A percentile compares a stretch with the other conserved stretches of the same genome.
These are phyloP conservation scores for Pseudomyrmex dendroicus DNA, from an alignment of 1,140 invertebrate genomes.

Conservation along the genomic window DNA sequence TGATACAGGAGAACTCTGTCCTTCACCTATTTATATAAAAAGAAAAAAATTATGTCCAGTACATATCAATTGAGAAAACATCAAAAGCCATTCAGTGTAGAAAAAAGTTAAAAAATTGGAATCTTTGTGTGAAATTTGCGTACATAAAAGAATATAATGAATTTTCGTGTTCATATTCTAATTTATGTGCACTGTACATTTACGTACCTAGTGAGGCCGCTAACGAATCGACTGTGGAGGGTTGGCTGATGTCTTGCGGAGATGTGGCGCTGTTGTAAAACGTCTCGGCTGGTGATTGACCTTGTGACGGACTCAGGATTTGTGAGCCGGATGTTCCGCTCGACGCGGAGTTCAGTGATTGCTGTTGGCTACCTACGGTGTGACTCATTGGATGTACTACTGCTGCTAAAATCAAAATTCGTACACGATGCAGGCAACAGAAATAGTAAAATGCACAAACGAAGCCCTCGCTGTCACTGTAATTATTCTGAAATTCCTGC, in stretches of 20 bases:
- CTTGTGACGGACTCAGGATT: constrained; percentile 80
- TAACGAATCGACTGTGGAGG: constrained; percentile 79
- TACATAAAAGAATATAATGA: constrained; percentile 3
- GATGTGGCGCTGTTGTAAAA: constrained; percentile 82
- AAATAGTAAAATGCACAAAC: constrained; percentile 55
- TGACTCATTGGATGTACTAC: constrained; percentile 83
- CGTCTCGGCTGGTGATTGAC: constrained; percentile 78
- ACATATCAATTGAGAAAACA: constrained; percentile 9
- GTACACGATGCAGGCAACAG: constrained; percentile 71
- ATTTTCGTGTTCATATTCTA: not conserved
- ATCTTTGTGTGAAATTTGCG: not conserved
- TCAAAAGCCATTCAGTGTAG: not conserved
- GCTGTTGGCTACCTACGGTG: constrained; percentile 81
- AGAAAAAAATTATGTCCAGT: constrained; percentile 13
- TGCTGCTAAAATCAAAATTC: constrained; percentile 79
- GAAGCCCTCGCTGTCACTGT: constrained; percentile 20
- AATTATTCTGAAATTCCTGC: constrained; percentile 55
- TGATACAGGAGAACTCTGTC: constrained; percentile 83
- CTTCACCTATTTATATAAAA: constrained; percentile 71
- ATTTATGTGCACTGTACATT: not conserved
- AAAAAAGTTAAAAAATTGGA: not conserved
- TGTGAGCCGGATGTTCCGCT: constrained; percentile 78
- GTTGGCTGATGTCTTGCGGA: constrained; percentile 83
- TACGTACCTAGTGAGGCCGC: constrained; percentile 78
- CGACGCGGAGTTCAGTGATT: constrained; percentile 77